Evolutionary conservation across 2,797 vertebrate genomes (phyloP), one percentile per base, ranked within the genome.

Genomic region (Pseudomugil tenellus): DNA sequence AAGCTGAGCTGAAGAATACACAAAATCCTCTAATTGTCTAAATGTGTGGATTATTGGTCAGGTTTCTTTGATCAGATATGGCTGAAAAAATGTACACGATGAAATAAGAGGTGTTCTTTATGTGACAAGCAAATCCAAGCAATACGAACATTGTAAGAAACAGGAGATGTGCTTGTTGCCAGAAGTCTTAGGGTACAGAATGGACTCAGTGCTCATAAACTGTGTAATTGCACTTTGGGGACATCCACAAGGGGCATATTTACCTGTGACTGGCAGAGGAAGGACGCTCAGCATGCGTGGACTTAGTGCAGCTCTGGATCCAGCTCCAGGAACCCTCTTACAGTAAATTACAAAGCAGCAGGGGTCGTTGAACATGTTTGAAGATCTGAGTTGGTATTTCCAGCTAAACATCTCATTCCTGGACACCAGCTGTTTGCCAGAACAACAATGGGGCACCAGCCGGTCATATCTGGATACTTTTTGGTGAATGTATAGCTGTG

Each of bases 401-500:
- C 87, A 93, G 87, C 79, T 67, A 87, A 93, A 92, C 82, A 82
- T 68, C 63, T 87, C 70, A 85, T 91, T 93, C 84, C 86, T 87
- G 86, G 82, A 87, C 86, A 79, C 91, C 89, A 92, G 90, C 91
- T 92, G 93, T 92, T 92, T 85, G 85, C 87, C 87, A 72, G 67
- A 68, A 69, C 57, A 57, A 48, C 26, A 82, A 63, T 49, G 55
- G 60, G 57, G 55, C 66, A 63, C 73, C 49, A 26, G 71, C 72
- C 73, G 67, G 76, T 58, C 63, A 74, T 84, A 81, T 84, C 51
- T 71, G 14, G 5, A 21, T 57, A 25, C 53, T 78, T 85, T 77
- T 72, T 51, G 72, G 80, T 84, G 59, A 88, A 84, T 12, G 43
- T 67, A 77, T 88, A 68, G 68, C 70, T 60, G 12, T 4, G 41